Conservation (phyloP, 2,113 vertebrate species). For the Prietella phreatophila region DNA sequence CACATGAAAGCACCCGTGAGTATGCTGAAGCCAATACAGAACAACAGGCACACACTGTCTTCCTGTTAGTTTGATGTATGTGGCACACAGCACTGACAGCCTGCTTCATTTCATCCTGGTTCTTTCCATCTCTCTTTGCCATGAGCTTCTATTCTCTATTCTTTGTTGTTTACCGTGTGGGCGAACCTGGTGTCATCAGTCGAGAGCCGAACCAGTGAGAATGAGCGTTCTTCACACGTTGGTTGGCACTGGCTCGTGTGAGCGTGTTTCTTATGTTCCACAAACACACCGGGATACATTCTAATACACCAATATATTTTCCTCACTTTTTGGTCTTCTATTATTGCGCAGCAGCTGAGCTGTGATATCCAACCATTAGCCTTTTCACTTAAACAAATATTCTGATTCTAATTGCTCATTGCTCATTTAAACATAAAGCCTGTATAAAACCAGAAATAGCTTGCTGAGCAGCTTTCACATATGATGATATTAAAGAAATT, state of each 20-base stretch:
- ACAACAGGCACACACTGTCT: constrained; percentile 3
- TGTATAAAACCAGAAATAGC: neutral
- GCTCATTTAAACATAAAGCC: neutral
- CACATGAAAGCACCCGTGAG: constrained; percentile 28
- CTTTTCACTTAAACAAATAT: constrained; percentile 2
- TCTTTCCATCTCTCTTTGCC: neutral
- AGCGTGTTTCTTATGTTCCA: constrained; percentile 19
- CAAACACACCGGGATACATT: neutral
- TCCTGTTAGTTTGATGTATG: constrained; percentile 5
- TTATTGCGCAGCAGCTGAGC: neutral
- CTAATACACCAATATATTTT: neutral
- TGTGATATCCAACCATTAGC: neutral
- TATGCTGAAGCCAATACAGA: neutral
- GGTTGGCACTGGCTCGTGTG: neutral
- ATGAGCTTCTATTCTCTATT: neutral
- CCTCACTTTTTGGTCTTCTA: neutral
- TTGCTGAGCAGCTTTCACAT: neutral
- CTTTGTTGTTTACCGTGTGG: constrained; percentile 8
- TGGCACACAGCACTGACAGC: constrained; percentile 13
- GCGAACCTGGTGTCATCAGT: constrained; percentile 2
- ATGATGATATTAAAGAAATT: neutral
- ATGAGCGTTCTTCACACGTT: constrained; percentile 10
- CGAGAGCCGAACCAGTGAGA: constrained; percentile 11
- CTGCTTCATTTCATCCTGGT: neutral
- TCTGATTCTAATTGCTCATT: neutral